A percentile compares a stretch with the other conserved stretches of the same genome.
These are phyloP conservation scores for Neotoxoptera formosana DNA, from an alignment of 1,140 invertebrate genomes.

Conservation along the genomic window DNA sequence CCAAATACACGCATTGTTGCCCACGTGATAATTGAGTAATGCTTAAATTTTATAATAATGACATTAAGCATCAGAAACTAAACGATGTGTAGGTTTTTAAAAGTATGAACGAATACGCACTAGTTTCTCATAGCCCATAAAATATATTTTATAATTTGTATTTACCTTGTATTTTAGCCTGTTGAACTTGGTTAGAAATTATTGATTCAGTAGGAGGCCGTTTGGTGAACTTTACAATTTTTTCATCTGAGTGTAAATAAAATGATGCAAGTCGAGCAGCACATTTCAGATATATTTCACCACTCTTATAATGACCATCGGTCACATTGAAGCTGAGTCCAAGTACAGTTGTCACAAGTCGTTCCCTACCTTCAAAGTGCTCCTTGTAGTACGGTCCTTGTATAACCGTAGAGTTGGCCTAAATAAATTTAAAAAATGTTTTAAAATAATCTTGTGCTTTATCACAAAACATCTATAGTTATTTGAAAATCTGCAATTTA, in stretches of 20 bases:
- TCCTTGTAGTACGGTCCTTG: background rate
- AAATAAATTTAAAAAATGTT: background rate
- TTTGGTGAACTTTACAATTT: conserved; percentile 34
- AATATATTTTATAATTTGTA: background rate
- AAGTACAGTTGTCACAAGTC: conserved; percentile 24
- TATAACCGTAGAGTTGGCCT: background rate
- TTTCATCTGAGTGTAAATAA: conserved; percentile 46
- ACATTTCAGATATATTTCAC: conserved; percentile 14
- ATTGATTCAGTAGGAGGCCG: conserved; percentile 37
- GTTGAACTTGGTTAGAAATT: background rate
- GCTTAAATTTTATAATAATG: background rate
- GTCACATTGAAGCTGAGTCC: conserved; percentile 38
- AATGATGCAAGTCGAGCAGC: background rate
- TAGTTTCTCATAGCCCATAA: background rate
- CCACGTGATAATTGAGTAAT: background rate
- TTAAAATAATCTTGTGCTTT: background rate
- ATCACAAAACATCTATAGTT: background rate
- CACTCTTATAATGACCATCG: background rate
- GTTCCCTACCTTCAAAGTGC: background rate
- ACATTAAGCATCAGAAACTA: background rate
- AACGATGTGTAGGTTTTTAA: background rate
- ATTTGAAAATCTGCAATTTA: background rate
- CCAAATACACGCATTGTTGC: background rate
- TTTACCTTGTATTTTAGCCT: conserved; percentile 35
- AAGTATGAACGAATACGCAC: background rate